Percentiles rank a stretch among this genome's conserved stretches.
Conservation (phyloP, 2,797 vertebrate genomes). For the Anguilla anguilla region DNA sequence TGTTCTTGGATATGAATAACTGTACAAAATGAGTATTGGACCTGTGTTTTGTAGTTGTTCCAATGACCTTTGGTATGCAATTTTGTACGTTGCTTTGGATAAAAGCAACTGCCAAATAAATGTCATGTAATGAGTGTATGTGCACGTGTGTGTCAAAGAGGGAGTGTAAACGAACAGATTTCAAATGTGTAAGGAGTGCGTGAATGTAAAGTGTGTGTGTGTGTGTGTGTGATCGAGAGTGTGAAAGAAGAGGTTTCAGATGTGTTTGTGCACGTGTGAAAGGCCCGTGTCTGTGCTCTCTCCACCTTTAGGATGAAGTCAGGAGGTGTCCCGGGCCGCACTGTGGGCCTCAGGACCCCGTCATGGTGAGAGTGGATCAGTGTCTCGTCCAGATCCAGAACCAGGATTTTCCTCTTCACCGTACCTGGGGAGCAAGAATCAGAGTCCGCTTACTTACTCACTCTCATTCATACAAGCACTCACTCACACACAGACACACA, state of each 20-base stretch:
- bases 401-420: conserved; percentile 91
- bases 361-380: conserved; percentile 93
- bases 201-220: background rate
- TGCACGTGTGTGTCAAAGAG: background rate
- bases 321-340: conserved; percentile 89
- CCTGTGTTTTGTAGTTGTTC: too few relatives aligned
- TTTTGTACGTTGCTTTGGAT: too few relatives aligned
- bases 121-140: too few relatives aligned
- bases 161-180: background rate
- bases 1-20: too few relatives aligned
- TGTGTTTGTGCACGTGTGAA: background rate
- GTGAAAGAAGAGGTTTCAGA: background rate
- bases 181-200: background rate
- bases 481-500: background rate
- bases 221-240: background rate
- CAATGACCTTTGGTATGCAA: too few relatives aligned
- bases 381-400: conserved; percentile 91
- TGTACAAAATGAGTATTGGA: too few relatives aligned
- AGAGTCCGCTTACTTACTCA: background rate
- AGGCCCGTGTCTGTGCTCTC: too few relatives aligned
- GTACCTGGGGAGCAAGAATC: conserved; percentile 68
- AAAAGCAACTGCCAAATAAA: too few relatives aligned
- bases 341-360: conserved; percentile 87
- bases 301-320: conserved; percentile 92
- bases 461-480: background rate